Evolutionary conservation across 2,113 vertebrate species (phyloP), one percentile per base, ranked within the genome.

Genomic region (Tricholaema leucomelas): DNA sequence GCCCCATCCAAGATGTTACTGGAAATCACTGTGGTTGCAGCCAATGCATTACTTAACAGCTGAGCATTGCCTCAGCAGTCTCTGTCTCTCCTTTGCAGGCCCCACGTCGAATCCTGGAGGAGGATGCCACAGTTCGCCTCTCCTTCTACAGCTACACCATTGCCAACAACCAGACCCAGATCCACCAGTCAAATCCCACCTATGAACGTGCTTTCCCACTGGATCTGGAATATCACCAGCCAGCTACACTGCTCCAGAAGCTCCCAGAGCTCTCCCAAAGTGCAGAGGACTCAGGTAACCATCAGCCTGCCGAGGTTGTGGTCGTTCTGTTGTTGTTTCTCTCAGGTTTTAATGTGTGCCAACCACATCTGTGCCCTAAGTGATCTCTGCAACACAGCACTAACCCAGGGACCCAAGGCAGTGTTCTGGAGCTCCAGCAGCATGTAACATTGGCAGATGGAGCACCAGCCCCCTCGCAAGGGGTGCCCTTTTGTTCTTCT

Each of bases 131-230:
- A 0, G 98, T 99, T 15, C 98, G 98, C 14, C 97, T 99, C 48
- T 99, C 98, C 10, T 98, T 98, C 94, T 98, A 98, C 96, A 98
- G 98, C 80, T 98, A 98, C 95, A 98, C 98, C 70, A 98, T 98
- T 59, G 97, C 98, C 94, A 97, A 98, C 65, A 98, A 98, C 95
- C 98, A 96, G 92, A 97, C 96, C 16, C 97, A 56, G 97, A 98
- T 88, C 97, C 98, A 90, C 97, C 97, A 97, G 95, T 92, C 97
- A 3, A 98, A 99, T 74, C 98, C 98, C 58, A 98, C 98, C 63
- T 99, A 99, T 14, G 98, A 99, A 94, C 97, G 98, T 38, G 98
- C 98, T 28, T 99, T 99, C 92, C 98, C 99, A 25, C 93, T 99
- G 95, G 98, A 99, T 92, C 91, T 98, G 8, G 98, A 98, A 77